Evolutionary conservation across 1,140 invertebrate genomes (phyloP), one percentile per base, ranked within the genome.

Genomic region (Bicyclus anynana): DNA sequence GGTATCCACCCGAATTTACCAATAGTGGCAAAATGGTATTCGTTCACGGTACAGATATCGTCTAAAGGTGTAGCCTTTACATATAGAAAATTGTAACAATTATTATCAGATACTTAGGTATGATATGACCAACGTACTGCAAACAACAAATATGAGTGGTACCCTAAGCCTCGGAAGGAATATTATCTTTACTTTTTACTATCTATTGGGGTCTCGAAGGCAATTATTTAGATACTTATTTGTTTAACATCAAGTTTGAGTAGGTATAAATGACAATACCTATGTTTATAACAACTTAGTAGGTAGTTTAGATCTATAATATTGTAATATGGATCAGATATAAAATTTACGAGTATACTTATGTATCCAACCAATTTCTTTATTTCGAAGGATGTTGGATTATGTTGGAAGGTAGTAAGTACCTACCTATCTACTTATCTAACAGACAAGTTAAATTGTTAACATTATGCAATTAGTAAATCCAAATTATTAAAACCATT

Each of bases 81-180:
- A 74, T 65, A 67, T 72, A 74, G 71, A 65, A 71, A 75, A 78
- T 66, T 76, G n/a, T 33, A 33, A 4, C n/a, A 12, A 33, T 33
- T 33, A 74, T 70, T 75, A 76, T 77, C 72, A 61, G 69, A 75
- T 74, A 80, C n/a, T n/a, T n/a, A n/a, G n/a, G n/a, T n/a, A 27
- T 4, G 10, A 33, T 33, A 33, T 33, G 29, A 33, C 2, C 29
- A 12, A 33, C n/a, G 12, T n/a, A 12, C 9, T 33, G 29, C n/a
- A 33, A 33, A 33, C 29, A 69, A 59, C 49, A n/a, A 46, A 59
- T 42, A 33, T 61, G 42, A 55, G 57, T 56, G 42, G 52, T 33
- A 33, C 29, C n/a, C 49, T 51, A 53, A 54, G 21, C 50, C 51
- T 62, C 65, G 62, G 65, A 71, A 61, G 59, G 60, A 51, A 61